Conservation (phyloP, 2,888 invertebrate species). For the Bombylius major region DNA sequence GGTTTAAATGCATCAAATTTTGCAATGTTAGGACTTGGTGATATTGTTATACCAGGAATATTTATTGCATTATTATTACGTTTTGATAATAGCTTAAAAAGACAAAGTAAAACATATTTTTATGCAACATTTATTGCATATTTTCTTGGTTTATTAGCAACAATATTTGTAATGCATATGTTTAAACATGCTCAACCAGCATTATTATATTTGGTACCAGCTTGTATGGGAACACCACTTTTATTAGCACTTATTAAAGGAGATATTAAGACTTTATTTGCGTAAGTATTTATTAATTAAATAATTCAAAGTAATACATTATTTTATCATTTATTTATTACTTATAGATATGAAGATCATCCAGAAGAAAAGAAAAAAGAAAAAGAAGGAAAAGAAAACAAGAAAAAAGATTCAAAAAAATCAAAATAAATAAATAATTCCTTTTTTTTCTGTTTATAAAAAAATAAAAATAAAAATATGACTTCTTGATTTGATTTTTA, state of each 20-base stretch:
- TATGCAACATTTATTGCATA: conserved; percentile 86
- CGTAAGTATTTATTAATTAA: conserved; percentile 46
- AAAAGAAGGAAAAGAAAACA: conserved; percentile 32
- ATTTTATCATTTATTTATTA: conserved; percentile 7
- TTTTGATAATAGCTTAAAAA: conserved; percentile 81
- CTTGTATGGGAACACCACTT: conserved; percentile 84
- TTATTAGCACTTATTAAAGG: conserved; percentile 79
- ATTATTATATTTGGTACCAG: conserved; percentile 90
- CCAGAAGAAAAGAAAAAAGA: conserved; percentile 40
- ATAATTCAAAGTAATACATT: not conserved
- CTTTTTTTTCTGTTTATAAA: not conserved
- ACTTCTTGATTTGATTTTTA: too few species aligned
- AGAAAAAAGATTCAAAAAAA: conserved; percentile 35
- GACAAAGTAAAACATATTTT: conserved; percentile 77
- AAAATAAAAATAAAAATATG: too few species aligned
- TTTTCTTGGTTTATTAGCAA: conserved; percentile 80
- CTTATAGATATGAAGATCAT: conserved; percentile 56
- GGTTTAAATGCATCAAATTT: conserved; percentile 86
- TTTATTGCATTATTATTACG: conserved; percentile 93
- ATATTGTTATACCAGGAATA: conserved; percentile 98
- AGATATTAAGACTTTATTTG: conserved; percentile 78
- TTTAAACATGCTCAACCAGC: conserved; percentile 99
- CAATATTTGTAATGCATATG: conserved; percentile 95
- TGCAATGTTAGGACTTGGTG: conserved; percentile 97
- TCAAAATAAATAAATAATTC: conserved; percentile 23